phyloP scores from a whole-genome alignment of 2,888 invertebrate species.

The Trichopoda pennipes region DNA sequence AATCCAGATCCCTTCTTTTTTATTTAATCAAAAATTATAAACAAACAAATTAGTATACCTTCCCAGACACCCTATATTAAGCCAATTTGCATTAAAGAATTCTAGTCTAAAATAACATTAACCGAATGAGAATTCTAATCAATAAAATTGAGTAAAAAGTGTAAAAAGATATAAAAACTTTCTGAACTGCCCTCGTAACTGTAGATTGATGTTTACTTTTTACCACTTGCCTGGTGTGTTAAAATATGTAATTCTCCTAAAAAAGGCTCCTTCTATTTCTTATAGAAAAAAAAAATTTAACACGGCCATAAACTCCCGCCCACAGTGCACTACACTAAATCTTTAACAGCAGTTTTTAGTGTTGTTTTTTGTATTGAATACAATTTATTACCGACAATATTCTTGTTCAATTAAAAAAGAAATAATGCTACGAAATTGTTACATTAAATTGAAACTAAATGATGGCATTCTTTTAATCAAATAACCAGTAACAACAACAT shows the following conservation, averaged over 20 bases:
- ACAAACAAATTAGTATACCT: too few relatives aligned
- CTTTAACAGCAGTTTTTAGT: constrained; percentile 27
- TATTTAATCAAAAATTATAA: too few relatives aligned
- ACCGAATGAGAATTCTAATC: too few relatives aligned
- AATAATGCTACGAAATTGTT: constrained; percentile 51
- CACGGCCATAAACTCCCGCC: too few relatives aligned
- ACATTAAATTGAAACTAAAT: constrained; percentile 50
- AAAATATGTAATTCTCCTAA: not conserved
- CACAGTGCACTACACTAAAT: too few relatives aligned
- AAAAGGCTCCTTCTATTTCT: not conserved
- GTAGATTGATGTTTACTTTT: constrained; percentile 3
- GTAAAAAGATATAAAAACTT: too few relatives aligned
- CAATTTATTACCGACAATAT: constrained; percentile 37
- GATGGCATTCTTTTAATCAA: constrained; percentile 32
- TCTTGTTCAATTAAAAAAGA: constrained; percentile 29
- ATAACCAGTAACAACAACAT: not conserved
- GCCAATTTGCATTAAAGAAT: too few relatives aligned
- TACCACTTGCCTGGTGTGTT: not conserved
- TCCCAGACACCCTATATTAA: too few relatives aligned
- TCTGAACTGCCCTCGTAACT: not conserved
- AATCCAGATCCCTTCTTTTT: too few relatives aligned
- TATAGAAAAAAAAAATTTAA: not conserved
- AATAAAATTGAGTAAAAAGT: too few relatives aligned
- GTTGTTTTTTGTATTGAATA: constrained; percentile 9
- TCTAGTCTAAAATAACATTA: too few relatives aligned